A percentile compares a stretch with the other conserved stretches of the same genome.
These are phyloP conservation scores for Antheraea pernyi DNA, from an alignment of 1,140 invertebrate species.

Conservation along the genomic window DNA sequence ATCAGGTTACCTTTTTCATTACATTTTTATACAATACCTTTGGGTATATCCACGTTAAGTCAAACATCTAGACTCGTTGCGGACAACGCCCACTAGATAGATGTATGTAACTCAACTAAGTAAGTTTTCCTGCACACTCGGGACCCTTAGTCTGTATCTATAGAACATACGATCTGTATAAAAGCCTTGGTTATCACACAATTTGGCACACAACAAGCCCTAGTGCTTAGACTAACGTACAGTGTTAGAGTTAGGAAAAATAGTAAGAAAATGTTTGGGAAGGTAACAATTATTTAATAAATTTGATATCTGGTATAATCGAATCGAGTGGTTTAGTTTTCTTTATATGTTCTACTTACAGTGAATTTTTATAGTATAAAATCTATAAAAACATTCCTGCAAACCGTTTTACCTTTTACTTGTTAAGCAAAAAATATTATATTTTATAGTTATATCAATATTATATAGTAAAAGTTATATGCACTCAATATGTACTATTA, in stretches of 20 bases:
- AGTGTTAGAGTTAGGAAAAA: constrained; percentile 46
- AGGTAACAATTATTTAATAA: constrained; percentile 47
- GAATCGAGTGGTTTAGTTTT: neutral
- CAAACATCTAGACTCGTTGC: constrained; percentile 48
- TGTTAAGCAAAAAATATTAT: too few relatives aligned
- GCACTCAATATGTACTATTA: too few relatives aligned
- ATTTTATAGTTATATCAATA: too few relatives aligned
- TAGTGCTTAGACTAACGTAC: constrained; percentile 57
- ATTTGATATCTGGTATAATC: constrained; percentile 2
- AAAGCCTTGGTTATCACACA: constrained; percentile 62
- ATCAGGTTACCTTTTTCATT: too few relatives aligned
- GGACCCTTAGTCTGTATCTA: constrained; percentile 56
- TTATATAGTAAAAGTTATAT: too few relatives aligned
- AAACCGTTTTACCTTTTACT: too few relatives aligned
- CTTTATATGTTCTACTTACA: too few relatives aligned
- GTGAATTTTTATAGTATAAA: too few relatives aligned
- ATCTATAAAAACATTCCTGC: too few relatives aligned
- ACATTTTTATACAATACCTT: too few relatives aligned
- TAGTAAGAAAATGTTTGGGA: constrained; percentile 64
- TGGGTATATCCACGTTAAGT: constrained; percentile 35
- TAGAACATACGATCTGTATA: constrained; percentile 65
- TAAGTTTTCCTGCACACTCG: constrained; percentile 41
- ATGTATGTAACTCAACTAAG: constrained; percentile 38
- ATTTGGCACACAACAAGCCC: constrained; percentile 68
- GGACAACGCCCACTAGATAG: constrained; percentile 58